Evolutionary conservation across 2,797 vertebrate species (phyloP).

Genomic region (Decapterus maruadsi): DNA sequence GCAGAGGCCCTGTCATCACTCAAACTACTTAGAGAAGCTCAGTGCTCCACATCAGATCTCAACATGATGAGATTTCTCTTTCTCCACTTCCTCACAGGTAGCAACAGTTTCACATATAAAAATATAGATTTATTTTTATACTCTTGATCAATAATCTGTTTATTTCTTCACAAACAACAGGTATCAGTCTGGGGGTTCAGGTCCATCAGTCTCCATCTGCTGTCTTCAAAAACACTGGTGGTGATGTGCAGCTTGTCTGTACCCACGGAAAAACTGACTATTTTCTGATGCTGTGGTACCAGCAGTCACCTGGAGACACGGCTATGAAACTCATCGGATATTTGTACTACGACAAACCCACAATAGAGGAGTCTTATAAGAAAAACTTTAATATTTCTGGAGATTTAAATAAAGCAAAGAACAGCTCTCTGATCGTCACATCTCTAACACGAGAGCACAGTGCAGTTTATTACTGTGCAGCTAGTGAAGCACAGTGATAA

Average conservation of each 20-base stretch:
- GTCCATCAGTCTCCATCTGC: constrained; percentile 44
- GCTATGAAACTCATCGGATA: constrained; percentile 54
- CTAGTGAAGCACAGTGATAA: constrained; percentile 32
- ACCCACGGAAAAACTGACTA: constrained; percentile 34
- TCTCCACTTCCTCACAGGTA: constrained; percentile 45
- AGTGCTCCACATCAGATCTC: no score
- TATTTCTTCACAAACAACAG: no score
- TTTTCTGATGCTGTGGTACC: constrained; percentile 68
- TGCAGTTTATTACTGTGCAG: constrained; percentile 61
- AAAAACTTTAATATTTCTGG: constrained; percentile 4
- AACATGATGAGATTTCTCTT: constrained; percentile 19
- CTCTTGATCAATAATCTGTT: no score
- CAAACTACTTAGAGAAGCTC: no score
- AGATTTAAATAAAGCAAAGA: constrained; percentile 46
- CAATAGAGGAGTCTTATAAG: not conserved
- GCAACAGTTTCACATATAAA: not conserved
- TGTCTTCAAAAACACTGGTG: not conserved
- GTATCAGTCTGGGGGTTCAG: constrained; percentile 24
- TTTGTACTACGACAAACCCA: not conserved
- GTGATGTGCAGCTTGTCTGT: constrained; percentile 35
- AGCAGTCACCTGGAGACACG: not conserved
- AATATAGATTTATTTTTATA: not conserved
- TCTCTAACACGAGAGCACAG: not conserved
- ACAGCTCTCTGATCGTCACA: not conserved
- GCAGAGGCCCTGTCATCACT: no score